These are phyloP conservation scores for Pelobates cultripes DNA, from an alignment of 2,797 vertebrate species.

Conservation along the genomic window DNA sequence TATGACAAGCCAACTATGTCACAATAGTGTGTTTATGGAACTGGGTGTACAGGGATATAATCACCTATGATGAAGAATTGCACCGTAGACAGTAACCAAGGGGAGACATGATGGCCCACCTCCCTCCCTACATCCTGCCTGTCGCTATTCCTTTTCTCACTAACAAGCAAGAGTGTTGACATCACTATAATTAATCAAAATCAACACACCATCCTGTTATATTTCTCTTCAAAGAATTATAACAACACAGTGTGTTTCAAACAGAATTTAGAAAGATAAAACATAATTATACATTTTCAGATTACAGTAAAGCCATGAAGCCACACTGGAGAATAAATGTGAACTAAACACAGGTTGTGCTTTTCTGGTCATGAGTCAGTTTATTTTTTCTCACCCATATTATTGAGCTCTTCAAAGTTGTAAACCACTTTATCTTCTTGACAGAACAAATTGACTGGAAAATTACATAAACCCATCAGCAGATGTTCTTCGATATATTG, in stretches of 20 bases:
- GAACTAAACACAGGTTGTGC: slow-evolving; percentile 46
- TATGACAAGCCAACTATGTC: too few relatives aligned
- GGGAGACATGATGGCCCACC: neutral
- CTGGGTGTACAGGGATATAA: neutral
- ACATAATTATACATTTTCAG: slow-evolving; percentile 7
- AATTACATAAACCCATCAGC: slow-evolving; percentile 78
- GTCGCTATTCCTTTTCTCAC: neutral
- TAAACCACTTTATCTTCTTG: slow-evolving; percentile 79
- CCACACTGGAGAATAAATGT: neutral
- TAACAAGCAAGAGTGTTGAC: neutral
- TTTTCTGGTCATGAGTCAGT: slow-evolving; percentile 62
- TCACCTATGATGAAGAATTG: neutral
- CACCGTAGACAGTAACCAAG: neutral
- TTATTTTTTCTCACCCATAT: slow-evolving; percentile 51
- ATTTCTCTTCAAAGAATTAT: neutral
- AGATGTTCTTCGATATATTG: slow-evolving; percentile 78
- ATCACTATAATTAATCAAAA: neutral
- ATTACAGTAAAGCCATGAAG: neutral
- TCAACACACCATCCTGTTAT: neutral
- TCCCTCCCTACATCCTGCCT: neutral
- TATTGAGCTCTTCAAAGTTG: slow-evolving; percentile 73
- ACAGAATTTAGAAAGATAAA: slow-evolving; percentile 8
- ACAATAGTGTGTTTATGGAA: neutral
- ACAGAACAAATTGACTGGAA: slow-evolving; percentile 83
- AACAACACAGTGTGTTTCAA: neutral